Evolutionary conservation across 1,140 invertebrate species (phyloP).

Genomic region (Eurytemora carolleeae): DNA sequence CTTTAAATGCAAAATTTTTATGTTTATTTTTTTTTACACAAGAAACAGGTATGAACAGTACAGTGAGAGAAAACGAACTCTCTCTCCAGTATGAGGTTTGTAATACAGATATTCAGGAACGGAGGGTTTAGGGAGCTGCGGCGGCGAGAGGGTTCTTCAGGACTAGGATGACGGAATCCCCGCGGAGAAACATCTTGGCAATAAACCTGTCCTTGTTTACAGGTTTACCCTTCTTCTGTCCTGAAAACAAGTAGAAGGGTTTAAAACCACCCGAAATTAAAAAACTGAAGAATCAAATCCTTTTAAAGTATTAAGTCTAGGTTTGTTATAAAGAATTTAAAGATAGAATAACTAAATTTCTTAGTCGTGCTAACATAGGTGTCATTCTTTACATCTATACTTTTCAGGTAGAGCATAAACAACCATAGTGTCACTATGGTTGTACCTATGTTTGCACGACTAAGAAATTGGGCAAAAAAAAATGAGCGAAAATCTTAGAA

Average conservation of each 20-base stretch:
- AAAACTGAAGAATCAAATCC: too few species aligned
- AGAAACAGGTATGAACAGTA: too few species aligned
- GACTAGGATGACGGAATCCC: constrained; percentile 95
- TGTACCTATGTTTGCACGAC: too few species aligned
- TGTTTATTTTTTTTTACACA: neutral
- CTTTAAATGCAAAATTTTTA: neutral
- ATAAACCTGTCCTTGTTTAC: constrained; percentile 98
- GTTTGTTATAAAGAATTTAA: too few species aligned
- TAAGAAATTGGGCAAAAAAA: neutral
- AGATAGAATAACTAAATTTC: too few species aligned
- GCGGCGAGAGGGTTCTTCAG: constrained; percentile 58
- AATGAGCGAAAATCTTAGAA: neutral
- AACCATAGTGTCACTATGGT: too few species aligned
- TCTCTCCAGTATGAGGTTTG: neutral
- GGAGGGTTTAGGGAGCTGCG: neutral
- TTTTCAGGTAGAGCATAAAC: too few species aligned
- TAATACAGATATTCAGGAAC: neutral
- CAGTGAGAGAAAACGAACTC: neutral
- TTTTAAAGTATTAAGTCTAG: too few species aligned
- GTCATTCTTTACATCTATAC: too few species aligned
- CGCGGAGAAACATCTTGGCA: constrained; percentile 97
- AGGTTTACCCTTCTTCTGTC: constrained; percentile 54
- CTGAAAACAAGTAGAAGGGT: too few species aligned
- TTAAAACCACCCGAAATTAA: too few species aligned
- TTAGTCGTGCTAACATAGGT: too few species aligned